Evolutionary conservation across 92 coral and sea anemone genomes (phyloP).

Genomic region (Epizoanthus ramosus): DNA sequence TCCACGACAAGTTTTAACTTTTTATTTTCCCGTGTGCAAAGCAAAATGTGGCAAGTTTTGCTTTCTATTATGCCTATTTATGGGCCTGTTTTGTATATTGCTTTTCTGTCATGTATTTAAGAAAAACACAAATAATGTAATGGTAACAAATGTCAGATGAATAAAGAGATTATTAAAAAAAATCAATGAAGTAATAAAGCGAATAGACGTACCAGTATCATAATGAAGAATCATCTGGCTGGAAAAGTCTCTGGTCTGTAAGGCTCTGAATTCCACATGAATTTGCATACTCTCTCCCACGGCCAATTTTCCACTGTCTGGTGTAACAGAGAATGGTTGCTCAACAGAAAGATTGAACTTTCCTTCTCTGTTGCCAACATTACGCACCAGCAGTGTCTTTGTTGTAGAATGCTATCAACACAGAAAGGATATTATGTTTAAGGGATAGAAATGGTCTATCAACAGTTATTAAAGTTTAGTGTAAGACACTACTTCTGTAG

Average conservation of each 20-base stretch:
- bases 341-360: constrained; percentile 77
- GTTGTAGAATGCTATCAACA: constrained; percentile 69
- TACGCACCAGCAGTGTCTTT: constrained; percentile 91
- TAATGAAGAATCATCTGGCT: constrained; percentile 90
- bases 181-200: neutral
- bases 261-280: constrained; percentile 89
- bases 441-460: too few relatives aligned
- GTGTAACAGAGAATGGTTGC: constrained; percentile 91
- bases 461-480: too few relatives aligned
- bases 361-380: constrained; percentile 93
- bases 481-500: too few relatives aligned
- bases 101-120: too few relatives aligned
- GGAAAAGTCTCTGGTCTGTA: constrained; percentile 85
- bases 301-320: constrained; percentile 90
- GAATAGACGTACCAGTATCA: constrained; percentile 80
- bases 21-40: too few relatives aligned
- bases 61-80: too few relatives aligned
- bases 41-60: too few relatives aligned
- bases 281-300: constrained; percentile 97
- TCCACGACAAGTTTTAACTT: too few relatives aligned
- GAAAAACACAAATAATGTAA: too few relatives aligned
- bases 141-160: too few relatives aligned
- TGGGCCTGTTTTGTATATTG: too few relatives aligned
- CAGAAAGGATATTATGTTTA: neutral
- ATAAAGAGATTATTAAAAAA: too few relatives aligned